Base-by-base conservation (phyloP, 2,888 invertebrate genomes). In the Acrobasis repandana region DNA sequence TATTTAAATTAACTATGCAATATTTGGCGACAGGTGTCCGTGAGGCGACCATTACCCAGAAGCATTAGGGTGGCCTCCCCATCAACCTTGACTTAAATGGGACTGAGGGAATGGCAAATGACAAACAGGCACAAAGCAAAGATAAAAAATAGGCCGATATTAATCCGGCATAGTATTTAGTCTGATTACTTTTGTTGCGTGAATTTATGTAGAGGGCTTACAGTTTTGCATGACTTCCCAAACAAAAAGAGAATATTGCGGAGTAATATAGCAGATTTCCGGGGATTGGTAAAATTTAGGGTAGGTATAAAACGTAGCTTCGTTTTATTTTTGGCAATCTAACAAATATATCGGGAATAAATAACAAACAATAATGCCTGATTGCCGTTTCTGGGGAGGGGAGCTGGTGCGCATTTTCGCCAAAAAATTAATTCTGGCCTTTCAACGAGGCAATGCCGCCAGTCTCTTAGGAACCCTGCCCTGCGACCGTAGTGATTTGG, bases 41-140 rank as follows among this genome's bases (percentile, higher is more conserved):
- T 54, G 36, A 9, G 38, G 14, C 54, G 43, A 20, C 54, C 11
- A 43, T 43, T 54, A 18, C 20, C 54, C 43, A 38, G 36, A 20
- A 54, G 54, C 48, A 58, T 58, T 58, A 58, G 49, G 54, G 38
- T 43, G 34, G 20, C 20, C 48, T 48, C 49, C 58, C 36, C 38
- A 50, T 38, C 49, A 36, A 50, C 49, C 49, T 58, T 58, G 49
- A 49, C 58, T 58, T n/a, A 50, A 49, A 58, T 38, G 48, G 58
- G 36, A 58, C 49, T 50, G 18, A 48, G 58, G 38, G 36, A 49
- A 48, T 57, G 57, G 57, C 34, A 54, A 48, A 58, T 56, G 50
- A 56, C 62, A 58, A 63, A 60, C 36, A 50, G 58, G 63, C 61
- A 50, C 43, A 49, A 16, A 57, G 61, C 59, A 11, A 36, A 58